phyloP scores from a whole-genome alignment of 2,113 vertebrate genomes.

The Microcebus griseorufus region DNA sequence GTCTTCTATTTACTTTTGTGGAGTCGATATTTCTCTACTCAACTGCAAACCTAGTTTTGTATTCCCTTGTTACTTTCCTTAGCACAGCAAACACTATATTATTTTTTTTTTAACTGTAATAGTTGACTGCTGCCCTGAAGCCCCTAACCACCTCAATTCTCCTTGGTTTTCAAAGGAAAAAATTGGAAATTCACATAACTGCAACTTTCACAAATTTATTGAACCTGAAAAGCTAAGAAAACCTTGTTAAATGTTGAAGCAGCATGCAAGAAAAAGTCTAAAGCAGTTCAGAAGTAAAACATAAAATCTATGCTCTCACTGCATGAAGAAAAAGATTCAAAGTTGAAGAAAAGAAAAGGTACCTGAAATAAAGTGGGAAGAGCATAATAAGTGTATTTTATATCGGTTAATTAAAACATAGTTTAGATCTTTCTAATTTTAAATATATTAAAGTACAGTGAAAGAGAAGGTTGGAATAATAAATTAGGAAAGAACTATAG shows the following conservation, averaged over 20 bases:
- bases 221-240: slow-evolving; percentile 80
- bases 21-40: slow-evolving; percentile 73
- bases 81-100: slow-evolving; percentile 69
- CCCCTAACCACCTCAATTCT: slow-evolving; percentile 76
- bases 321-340: slow-evolving; percentile 27
- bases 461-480: not conserved
- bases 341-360: not conserved
- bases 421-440: not conserved
- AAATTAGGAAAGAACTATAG: not conserved
- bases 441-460: not conserved
- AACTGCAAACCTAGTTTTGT: slow-evolving; percentile 59
- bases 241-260: slow-evolving; percentile 73
- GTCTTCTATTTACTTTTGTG: slow-evolving; percentile 66
- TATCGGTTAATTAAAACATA: not conserved
- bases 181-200: slow-evolving; percentile 79
- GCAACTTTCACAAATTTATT: slow-evolving; percentile 77
- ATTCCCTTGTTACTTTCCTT: slow-evolving; percentile 70
- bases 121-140: slow-evolving; percentile 75
- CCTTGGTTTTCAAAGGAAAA: slow-evolving; percentile 67
- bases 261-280: not conserved
- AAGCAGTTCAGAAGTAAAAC: not conserved
- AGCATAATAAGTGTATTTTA: not conserved
- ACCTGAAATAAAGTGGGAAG: not conserved
- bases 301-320: slow-evolving; percentile 43
- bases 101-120: slow-evolving; percentile 72